Evolutionary conservation across 2,888 invertebrate genomes (phyloP).

Genomic region (Steinernema scapterisci): DNA sequence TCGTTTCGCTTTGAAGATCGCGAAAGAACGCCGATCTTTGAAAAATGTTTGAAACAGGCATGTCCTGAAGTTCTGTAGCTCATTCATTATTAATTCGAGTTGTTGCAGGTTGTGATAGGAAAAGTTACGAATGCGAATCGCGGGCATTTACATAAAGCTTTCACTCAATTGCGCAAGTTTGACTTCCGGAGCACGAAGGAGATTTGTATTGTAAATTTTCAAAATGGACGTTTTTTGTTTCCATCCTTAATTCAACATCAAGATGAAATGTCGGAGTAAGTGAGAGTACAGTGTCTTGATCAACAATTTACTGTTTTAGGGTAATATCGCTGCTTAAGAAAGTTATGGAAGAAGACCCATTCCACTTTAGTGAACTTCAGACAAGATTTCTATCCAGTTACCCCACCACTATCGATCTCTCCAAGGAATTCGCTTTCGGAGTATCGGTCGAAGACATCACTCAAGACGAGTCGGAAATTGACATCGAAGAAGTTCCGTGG

Average conservation of each 20-base stretch:
- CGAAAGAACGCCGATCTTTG: neutral
- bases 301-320: neutral
- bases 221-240: neutral
- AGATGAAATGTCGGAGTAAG: conserved; percentile 13
- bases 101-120: neutral
- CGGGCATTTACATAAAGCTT: neutral
- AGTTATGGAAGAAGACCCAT: neutral
- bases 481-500: neutral
- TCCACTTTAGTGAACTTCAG: neutral
- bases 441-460: neutral
- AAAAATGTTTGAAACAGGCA: neutral
- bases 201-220: neutral
- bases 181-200: neutral
- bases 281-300: neutral
- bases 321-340: neutral
- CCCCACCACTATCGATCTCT: neutral
- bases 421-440: neutral
- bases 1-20: neutral
- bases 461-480: neutral
- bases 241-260: neutral
- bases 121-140: neutral
- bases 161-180: neutral
- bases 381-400: neutral
- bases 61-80: neutral
- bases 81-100: neutral